Percentiles rank a stretch among this genome's conserved stretches.
Conservation (phyloP, 2,113 vertebrate species). For the Dipodomys merriami region DNA sequence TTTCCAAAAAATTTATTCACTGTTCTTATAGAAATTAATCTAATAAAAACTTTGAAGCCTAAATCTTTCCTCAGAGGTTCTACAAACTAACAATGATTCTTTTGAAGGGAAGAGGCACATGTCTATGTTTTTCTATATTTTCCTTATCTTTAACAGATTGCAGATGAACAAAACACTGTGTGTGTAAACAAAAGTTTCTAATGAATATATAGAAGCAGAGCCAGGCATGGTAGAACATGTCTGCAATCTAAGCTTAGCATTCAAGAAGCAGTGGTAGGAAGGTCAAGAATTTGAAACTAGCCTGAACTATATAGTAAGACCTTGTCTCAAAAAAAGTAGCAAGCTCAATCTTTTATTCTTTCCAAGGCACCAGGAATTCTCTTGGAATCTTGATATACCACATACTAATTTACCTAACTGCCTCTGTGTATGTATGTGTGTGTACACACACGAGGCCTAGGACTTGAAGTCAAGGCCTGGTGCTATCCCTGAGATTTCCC, state of each 20-base stretch:
- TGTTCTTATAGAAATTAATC: conserved; percentile 12
- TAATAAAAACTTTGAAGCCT: background rate
- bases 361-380: conserved; percentile 48
- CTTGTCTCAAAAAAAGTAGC: background rate
- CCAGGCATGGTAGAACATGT: background rate
- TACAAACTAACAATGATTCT: conserved; percentile 9
- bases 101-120: rapidly evolving
- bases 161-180: conserved; percentile 27
- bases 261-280: too few species aligned
- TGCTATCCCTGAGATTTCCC: too few species aligned
- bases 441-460: too few species aligned
- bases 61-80: conserved; percentile 17
- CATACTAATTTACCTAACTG: too few species aligned
- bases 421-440: too few species aligned
- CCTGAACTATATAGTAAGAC: too few species aligned
- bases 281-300: too few species aligned
- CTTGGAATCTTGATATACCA: background rate
- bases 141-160: conserved; percentile 40
- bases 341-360: background rate
- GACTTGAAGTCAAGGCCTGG: too few species aligned
- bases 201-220: conserved; percentile 21
- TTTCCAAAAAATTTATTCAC: conserved; percentile 8
- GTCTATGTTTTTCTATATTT: background rate
- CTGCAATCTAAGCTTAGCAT: too few species aligned
- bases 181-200: conserved; percentile 39